Percentiles rank a stretch among this genome's conserved stretches.
phyloP scores from a whole-genome alignment of 1,140 invertebrate genomes.

The Hetaerina americana region DNA sequence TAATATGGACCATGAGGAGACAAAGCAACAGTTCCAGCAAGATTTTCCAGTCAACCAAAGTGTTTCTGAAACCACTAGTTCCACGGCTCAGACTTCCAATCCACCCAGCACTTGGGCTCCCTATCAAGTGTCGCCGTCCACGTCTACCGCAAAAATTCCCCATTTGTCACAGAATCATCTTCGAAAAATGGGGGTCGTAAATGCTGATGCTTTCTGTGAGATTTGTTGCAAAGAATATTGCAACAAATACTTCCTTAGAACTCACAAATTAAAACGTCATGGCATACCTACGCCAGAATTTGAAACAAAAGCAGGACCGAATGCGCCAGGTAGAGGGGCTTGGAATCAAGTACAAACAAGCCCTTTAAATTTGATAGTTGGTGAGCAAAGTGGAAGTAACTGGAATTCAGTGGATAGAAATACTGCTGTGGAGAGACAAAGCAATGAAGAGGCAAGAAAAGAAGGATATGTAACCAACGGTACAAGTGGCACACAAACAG shows the following conservation, averaged over 20 bases:
- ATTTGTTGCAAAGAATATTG: conserved; percentile 91
- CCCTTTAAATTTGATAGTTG: conserved; percentile 47
- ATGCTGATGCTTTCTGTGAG: conserved; percentile 83
- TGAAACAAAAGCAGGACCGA: conserved; percentile 28
- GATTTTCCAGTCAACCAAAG: neutral
- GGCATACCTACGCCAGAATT: conserved; percentile 46
- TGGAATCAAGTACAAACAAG: conserved; percentile 43
- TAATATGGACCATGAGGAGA: neutral
- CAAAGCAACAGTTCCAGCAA: neutral
- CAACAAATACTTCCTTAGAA: conserved; percentile 87
- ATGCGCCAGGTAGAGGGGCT: conserved; percentile 26
- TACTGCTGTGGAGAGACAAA: neutral
- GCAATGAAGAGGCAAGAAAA: conserved; percentile 16
- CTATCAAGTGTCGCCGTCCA: neutral
- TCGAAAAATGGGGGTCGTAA: conserved; percentile 61
- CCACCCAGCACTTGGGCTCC: neutral
- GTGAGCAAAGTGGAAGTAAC: conserved; percentile 24
- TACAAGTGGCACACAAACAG: conserved; percentile 16
- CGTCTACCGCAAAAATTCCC: conserved; percentile 40
- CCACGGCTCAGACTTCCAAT: neutral
- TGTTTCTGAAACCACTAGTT: neutral
- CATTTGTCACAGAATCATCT: conserved; percentile 42
- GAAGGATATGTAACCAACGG: conserved; percentile 17
- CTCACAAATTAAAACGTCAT: conserved; percentile 78
- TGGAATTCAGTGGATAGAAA: conserved; percentile 3